phyloP scores from a whole-genome alignment of 2,888 invertebrate species.

The Megalurothrips usitatus region DNA sequence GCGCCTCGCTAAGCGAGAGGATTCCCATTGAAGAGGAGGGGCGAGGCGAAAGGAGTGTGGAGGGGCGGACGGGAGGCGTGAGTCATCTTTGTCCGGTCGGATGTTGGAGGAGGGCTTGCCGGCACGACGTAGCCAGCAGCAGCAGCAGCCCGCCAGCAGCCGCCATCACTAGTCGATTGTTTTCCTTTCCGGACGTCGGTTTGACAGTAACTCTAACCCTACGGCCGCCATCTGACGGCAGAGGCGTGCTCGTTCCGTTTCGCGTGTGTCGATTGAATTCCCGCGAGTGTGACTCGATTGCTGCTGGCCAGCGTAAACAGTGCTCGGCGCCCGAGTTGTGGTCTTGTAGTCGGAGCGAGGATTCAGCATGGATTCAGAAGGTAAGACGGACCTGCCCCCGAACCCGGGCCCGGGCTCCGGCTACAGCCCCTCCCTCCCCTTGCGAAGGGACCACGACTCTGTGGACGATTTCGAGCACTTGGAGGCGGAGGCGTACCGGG shows the following conservation, averaged over 20 bases:
- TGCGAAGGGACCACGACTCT: conserved; percentile 62
- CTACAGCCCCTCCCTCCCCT: conserved; percentile 35
- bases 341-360: neutral
- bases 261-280: neutral
- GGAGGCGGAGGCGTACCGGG: conserved; percentile 45
- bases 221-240: conserved; percentile 37
- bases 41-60: conserved; percentile 23
- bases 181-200: conserved; percentile 45
- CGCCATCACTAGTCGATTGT: conserved; percentile 43
- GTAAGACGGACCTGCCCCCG: conserved; percentile 32
- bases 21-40: neutral
- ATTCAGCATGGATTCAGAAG: conserved; percentile 40
- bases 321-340: neutral
- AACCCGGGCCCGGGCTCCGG: neutral
- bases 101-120: conserved; percentile 31
- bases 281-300: neutral
- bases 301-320: neutral
- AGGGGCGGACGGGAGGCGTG: conserved; percentile 5
- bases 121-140: conserved; percentile 31
- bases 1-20: neutral
- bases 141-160: conserved; percentile 32
- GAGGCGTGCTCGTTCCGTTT: conserved; percentile 37
- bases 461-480: conserved; percentile 71
- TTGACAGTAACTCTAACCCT: conserved; percentile 42
- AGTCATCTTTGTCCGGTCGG: conserved; percentile 18